Base-by-base conservation (phyloP, 2,888 invertebrate species). In the Xestobium rufovillosum region DNA sequence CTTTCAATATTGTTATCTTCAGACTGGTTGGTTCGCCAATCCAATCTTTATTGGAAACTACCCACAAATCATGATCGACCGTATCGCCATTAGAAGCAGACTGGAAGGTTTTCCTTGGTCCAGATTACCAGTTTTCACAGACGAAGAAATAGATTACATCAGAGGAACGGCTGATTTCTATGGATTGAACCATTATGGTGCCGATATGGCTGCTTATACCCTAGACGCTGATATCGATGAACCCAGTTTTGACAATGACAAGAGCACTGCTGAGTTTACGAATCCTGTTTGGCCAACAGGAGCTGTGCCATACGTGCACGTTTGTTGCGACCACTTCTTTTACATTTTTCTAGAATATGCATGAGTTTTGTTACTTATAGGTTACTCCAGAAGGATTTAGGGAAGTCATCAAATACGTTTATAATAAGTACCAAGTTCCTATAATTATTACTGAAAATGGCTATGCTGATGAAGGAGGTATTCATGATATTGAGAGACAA, bases 141-240 rank as follows among this genome's bases (percentile, higher is more conserved):
- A 50, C 0, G 66, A 13, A 61, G 59, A n/a, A n/a, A n/a, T n/a
- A n/a, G n/a, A n/a, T n/a, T n/a, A n/a, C n/a, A n/a, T n/a, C n/a
- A n/a, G n/a, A 15, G 76, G 71, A 0, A 75, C 81, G 0, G 68
- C 70, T 0, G 85, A 88, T 55, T 83, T 81, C 61, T 67, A 86
- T 34, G 85, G 83, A 1, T 56, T 86, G 11, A 86, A 86, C 55
- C 75, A 80, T 39, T 88, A 88, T 81, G 2, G 70, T 74, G 0
- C 67, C n/a, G n/a, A 66, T 44, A 14, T 37, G 27, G 42, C 27
- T 3, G 23, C 32, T 8, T 6, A 45, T 19, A 12, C 15, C 12
- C 9, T 12, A 10, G 27, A 19, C 3, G 14, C 26, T 14, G 34
- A 34, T 3, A 40, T 36, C 6, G 34, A 17, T 2, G n/a, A 11